Evolutionary conservation across 2,888 invertebrate species (phyloP).

Genomic region (Orchesella flavescens): DNA sequence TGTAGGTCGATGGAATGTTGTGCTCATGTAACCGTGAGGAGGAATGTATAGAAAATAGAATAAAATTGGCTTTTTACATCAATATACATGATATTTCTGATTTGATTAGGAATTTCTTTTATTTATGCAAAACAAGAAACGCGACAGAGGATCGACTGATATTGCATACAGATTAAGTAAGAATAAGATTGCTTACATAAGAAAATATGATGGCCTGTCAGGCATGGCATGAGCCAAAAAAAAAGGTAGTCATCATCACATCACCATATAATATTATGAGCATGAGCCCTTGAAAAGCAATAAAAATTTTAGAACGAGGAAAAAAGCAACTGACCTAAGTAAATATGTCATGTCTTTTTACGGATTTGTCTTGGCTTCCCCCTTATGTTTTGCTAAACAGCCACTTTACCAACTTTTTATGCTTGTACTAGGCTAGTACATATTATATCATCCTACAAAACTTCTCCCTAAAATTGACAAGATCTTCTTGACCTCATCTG

Average conservation of each 20-base stretch:
- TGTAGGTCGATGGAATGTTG: too few relatives aligned
- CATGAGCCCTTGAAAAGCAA: neutral
- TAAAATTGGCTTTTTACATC: too few relatives aligned
- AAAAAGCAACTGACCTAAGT: slow-evolving; percentile 34
- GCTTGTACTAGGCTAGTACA: neutral
- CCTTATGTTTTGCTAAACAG: slow-evolving; percentile 6
- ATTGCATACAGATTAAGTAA: too few relatives aligned
- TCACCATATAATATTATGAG: neutral
- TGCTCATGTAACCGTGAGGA: too few relatives aligned
- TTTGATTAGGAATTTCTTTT: too few relatives aligned
- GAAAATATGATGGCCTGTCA: neutral
- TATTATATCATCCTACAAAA: neutral
- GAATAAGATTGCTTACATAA: too few relatives aligned
- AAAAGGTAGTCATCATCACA: neutral
- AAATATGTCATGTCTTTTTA: slow-evolving; percentile 40
- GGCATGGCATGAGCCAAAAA: slow-evolving; percentile 22
- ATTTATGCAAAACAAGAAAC: too few relatives aligned
- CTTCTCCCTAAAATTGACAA: slow-evolving; percentile 33
- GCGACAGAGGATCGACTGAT: too few relatives aligned
- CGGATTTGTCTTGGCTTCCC: slow-evolving; percentile 45
- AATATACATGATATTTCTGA: too few relatives aligned
- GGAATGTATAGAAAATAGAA: too few relatives aligned
- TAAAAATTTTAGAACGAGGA: neutral
- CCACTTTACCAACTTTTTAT: slow-evolving; percentile 9
- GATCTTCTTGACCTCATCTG: slow-evolving; percentile 53